Evolutionary conservation across 2,113 vertebrate species (phyloP), one percentile per base, ranked within the genome.

Genomic region (Sander vitreus): DNA sequence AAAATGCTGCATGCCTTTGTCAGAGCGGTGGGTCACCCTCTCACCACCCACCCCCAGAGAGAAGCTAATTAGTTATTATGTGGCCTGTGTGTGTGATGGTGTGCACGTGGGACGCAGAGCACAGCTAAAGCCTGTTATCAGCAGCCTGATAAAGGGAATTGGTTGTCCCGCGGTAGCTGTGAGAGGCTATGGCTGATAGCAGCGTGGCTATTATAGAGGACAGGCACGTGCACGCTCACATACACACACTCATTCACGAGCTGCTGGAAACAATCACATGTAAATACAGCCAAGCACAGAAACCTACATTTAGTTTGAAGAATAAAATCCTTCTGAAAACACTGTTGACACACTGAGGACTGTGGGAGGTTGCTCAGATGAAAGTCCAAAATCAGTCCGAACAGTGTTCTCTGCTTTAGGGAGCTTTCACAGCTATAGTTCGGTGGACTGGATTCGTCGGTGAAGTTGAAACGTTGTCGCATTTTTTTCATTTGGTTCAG

Each of bases 1-100:
- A 95, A 93, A 94, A 95, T 92, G 91, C 95, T 95, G 92, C 88
- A 73, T 90, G 95, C 89, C 88, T 93, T 92, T 95, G 93, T 92
- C 89, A 90, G 78, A 81, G 92, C 80, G 89, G 93, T 90, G 89
- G 91, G 88, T 92, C 88, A 68, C 57, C 91, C 94, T 93, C 94
- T 50, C 16, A 1, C 25, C 36, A 18, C 58, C 83, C 68, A 30
- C 58, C 81, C 86, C 78, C 69, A 60, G 48, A 86, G 79, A 89
- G 77, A 81, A 89, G 90, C 93, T 93, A 94, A 94, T 95, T 94
- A 94, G 93, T 93, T 94, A 93, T 94, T 95, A 94, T 89, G 87
- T 76, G 86, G 91, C 87, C 58, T 78, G 78, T 85, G 81, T 86
- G 85, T 91, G 91, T 81, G 91, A 65, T 72, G 53, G 82, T 85